Evolutionary conservation across 2,113 vertebrate genomes (phyloP).

Genomic region (Calypte anna): DNA sequence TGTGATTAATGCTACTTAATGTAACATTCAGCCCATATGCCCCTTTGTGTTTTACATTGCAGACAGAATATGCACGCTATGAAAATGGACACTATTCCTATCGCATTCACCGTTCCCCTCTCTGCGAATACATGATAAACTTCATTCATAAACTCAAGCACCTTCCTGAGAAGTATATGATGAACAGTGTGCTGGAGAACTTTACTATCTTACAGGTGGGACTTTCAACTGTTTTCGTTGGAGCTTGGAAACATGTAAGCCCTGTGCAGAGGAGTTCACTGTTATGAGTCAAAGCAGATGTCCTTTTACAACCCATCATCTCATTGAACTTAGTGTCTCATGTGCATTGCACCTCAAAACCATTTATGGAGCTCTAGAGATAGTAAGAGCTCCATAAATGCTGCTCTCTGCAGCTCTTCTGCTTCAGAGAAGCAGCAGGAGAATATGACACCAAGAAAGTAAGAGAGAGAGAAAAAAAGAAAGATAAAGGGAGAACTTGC

Average conservation of each 20-base stretch:
- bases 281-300: constrained; percentile 15
- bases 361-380: constrained; percentile 11
- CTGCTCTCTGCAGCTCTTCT: not conserved
- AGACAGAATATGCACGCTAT: constrained; percentile 93
- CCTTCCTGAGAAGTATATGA: constrained; percentile 96
- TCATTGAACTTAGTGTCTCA: not conserved
- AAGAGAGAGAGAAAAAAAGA: not conserved
- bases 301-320: constrained; percentile 1
- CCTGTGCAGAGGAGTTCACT: not conserved
- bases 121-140: constrained; percentile 97
- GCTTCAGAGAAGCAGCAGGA: constrained; percentile 3
- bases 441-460: not conserved
- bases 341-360: not conserved
- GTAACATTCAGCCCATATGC: not conserved
- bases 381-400: not conserved
- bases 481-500: not conserved
- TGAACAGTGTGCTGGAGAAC: constrained; percentile 97
- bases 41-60: not conserved
- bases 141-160: constrained; percentile 98
- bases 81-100: constrained; percentile 91
- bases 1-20: not conserved
- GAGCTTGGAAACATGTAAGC: not conserved
- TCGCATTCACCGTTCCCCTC: constrained; percentile 92
- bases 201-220: constrained; percentile 94
- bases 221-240: not conserved